phyloP scores from a whole-genome alignment of 2,113 vertebrate species.

The Acrocephalus kingi region DNA sequence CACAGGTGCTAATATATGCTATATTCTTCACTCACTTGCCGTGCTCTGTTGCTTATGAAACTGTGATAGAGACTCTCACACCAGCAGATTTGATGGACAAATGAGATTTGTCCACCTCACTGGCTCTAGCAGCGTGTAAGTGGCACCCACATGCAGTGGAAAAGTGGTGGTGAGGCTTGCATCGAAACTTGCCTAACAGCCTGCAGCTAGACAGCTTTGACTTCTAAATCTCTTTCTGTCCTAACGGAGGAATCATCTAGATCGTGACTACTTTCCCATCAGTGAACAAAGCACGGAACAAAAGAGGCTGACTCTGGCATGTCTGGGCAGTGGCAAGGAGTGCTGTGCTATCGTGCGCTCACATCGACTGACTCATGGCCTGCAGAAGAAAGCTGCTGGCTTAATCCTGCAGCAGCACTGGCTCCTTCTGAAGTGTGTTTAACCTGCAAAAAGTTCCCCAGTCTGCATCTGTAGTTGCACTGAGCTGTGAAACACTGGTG shows the following conservation, averaged over 20 bases:
- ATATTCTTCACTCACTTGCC: neutral
- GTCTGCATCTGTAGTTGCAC: neutral
- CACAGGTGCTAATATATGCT: neutral
- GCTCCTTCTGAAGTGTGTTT: neutral
- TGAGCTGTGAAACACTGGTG: neutral
- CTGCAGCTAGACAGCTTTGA: slow-evolving; percentile 48
- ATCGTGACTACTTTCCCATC: slow-evolving; percentile 58
- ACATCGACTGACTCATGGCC: slow-evolving; percentile 51
- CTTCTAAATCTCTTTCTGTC: slow-evolving; percentile 50
- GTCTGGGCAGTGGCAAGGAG: slow-evolving; percentile 59
- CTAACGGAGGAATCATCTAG: slow-evolving; percentile 51
- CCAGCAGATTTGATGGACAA: neutral
- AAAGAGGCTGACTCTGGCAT: slow-evolving; percentile 54
- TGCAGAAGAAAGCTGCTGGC: neutral
- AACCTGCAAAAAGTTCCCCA: neutral
- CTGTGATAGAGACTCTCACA: neutral
- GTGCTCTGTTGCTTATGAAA: neutral
- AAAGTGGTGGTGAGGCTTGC: neutral
- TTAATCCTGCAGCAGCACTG: neutral
- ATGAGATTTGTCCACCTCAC: neutral
- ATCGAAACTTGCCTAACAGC: slow-evolving; percentile 47
- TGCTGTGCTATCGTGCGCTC: slow-evolving; percentile 3
- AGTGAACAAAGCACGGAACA: slow-evolving; percentile 39
- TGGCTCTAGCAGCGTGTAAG: neutral
- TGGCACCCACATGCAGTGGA: neutral